Conservation (phyloP, 2,888 invertebrate species). For the Oithona nana region DNA sequence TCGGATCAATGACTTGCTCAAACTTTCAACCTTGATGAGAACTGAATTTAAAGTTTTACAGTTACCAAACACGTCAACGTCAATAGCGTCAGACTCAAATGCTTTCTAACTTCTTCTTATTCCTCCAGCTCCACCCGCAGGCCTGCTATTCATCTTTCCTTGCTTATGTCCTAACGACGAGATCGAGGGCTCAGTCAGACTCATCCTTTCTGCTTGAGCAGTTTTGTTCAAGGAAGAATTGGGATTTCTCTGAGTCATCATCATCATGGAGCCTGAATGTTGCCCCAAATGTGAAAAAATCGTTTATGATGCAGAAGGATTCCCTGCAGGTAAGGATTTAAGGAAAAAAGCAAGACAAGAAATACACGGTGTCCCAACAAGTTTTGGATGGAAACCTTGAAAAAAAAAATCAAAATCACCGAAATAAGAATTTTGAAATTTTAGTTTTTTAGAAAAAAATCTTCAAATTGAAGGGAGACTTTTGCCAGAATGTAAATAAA, state of each 20-base stretch:
- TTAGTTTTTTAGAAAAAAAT: too few species aligned
- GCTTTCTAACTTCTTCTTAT: too few species aligned
- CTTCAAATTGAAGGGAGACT: not conserved
- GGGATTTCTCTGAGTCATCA: not conserved
- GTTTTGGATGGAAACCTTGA: not conserved
- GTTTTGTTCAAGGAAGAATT: not conserved
- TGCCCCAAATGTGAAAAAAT: slow-evolving; percentile 14
- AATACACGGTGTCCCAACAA: not conserved
- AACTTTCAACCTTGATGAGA: not conserved
- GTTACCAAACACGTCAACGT: too few species aligned
- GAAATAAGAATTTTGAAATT: too few species aligned
- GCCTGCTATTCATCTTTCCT: too few species aligned
- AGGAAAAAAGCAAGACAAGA: not conserved
- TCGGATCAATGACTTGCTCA: not conserved
- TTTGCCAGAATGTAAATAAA: too few species aligned
- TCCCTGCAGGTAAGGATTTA: slow-evolving; percentile 16
- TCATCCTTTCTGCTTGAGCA: not conserved
- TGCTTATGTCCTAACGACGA: too few species aligned
- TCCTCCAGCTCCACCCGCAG: too few species aligned
- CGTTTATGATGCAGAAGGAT: slow-evolving; percentile 16
- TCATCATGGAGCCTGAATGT: slow-evolving; percentile 10
- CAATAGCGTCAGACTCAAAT: too few species aligned
- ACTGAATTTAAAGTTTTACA: too few species aligned
- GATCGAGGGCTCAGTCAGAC: not conserved
- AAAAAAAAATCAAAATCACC: not conserved